Evolutionary conservation across 2,888 invertebrate genomes (phyloP).

Genomic region (Polymixis flavicincta): DNA sequence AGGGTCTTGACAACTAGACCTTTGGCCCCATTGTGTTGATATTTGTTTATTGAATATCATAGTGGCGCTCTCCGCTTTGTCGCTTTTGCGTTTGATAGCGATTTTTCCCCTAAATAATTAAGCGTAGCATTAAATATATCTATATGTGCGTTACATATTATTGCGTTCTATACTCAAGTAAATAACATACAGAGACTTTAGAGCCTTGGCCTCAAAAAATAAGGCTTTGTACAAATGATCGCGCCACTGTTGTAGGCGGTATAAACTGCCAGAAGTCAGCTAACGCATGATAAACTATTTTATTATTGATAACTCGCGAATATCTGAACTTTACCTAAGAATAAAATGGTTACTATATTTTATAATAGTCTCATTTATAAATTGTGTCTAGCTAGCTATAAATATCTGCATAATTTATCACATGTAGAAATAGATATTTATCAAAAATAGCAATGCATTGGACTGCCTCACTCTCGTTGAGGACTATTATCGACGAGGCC

Average conservation of each 20-base stretch:
- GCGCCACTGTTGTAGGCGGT: neutral
- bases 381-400: conserved; percentile 5
- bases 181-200: conserved; percentile 3
- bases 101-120: neutral
- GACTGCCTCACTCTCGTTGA: conserved; percentile 15
- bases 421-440: conserved; percentile 29
- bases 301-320: neutral
- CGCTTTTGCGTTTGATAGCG: neutral
- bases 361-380: neutral
- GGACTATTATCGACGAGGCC: neutral
- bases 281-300: neutral
- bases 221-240: conserved; percentile 2
- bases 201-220: conserved; percentile 5
- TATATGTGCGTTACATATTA: conserved; percentile 25
- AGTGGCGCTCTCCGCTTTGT: neutral
- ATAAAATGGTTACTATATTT: neutral
- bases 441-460: conserved; percentile 45
- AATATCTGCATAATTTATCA: conserved; percentile 5
- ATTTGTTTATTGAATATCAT: neutral
- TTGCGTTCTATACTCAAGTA: conserved; percentile 20
- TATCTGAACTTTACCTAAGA: neutral
- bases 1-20: neutral
- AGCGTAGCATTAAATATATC: conserved; percentile 35
- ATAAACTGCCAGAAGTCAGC: neutral
- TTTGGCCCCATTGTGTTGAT: neutral